Evolutionary conservation across 92 coral and sea anemone species (phyloP), one percentile per base, ranked within the genome.

Genomic region (Galaxea fascicularis): DNA sequence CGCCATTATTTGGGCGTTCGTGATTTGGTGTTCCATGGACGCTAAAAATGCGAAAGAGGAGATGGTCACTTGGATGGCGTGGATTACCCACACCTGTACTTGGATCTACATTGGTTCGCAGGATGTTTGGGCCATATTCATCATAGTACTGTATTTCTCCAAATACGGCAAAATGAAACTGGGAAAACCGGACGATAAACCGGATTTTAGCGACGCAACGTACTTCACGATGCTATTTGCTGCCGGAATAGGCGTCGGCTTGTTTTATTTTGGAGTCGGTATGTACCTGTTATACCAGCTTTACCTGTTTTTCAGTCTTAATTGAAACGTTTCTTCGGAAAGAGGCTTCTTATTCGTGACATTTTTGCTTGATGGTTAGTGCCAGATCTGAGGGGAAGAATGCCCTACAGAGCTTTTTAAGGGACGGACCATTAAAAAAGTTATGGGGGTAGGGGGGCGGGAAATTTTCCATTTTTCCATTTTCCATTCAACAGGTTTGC

Each of bases 221-320:
- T 95, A 95, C 84, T 95, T 95, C 79, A 95, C 98, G 16, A 95
- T 95, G 98, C 79, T 95, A 77, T 94, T 94, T 74, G 98, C 98
- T 3, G 98, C 96, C 5, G 98, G 98, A 3, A 93, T 95, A 35
- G 98, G 98, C 31, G 93, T 93, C 27, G 98, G 98, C 18, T 56
- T 94, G 87, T 94, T 94, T 79, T 94, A 87, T 90, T 94, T 92
- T 39, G 95, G 98, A 39, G 95, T 94, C 1, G 96, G 84, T 79
- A 67, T 13, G 84, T 79, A 56, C 78, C 78, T 59, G 78, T 52
- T 74, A 52, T 71, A 27, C 70, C 25, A 4, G 28, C 7, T 30
- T 66, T 49, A 20, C 66, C 66, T 27, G 31, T 60, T 60, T 60
- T 60, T 1, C 10, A 10, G 29, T 20, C 12, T 21, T 28, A 60